Evolutionary conservation across 2,888 invertebrate species (phyloP), one percentile per base, ranked within the genome.

Genomic region (Ochropleura leucogaster): DNA sequence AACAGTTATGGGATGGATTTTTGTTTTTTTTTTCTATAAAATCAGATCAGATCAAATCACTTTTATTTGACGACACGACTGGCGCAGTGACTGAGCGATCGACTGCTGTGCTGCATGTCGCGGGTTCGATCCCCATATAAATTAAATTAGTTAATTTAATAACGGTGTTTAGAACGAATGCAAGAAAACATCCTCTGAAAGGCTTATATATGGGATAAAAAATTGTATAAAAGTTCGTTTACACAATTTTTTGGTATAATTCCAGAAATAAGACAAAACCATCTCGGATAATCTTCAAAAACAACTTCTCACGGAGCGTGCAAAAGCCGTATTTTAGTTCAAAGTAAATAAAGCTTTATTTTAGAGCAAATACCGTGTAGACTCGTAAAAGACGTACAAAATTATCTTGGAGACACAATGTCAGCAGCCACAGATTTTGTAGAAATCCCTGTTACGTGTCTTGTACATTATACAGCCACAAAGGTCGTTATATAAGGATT

Each of bases 331-430:
- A 8, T 5, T 60, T 5, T 75, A 75, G 42, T 68, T 68, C 51
- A 62, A 75, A 46, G 46, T 74, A 74, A 74, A 75, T 68, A 60
- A 60, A 30, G 42, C 4, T 60, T 67, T 75, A 47, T 46, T 47
- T 75, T 47, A 53, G 12, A 18, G n/a, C 18, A 75, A 60, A 47
- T 46, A 60, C 20, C 55, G n/a, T 44, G 16, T 57, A 55, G 64
- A 30, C 59, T 60, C 46, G 60, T 68, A 53, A 60, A 60, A 60
- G 60, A 53, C 20, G 30, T 40, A 62, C 0, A 18, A 47, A 46
- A 60, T 60, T 49, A 47, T 42, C 12, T 75, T 3, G 3, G 20
- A 40, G n/a, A 53, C 46, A 65, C 30, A 51, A 60, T 8, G 40
- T 66, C 46, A 74, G 18, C 40, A 20, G 14, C 16, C 42, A 10